Evolutionary conservation across 2,113 vertebrate species (phyloP).

Genomic region (Panurus biarmicus): DNA sequence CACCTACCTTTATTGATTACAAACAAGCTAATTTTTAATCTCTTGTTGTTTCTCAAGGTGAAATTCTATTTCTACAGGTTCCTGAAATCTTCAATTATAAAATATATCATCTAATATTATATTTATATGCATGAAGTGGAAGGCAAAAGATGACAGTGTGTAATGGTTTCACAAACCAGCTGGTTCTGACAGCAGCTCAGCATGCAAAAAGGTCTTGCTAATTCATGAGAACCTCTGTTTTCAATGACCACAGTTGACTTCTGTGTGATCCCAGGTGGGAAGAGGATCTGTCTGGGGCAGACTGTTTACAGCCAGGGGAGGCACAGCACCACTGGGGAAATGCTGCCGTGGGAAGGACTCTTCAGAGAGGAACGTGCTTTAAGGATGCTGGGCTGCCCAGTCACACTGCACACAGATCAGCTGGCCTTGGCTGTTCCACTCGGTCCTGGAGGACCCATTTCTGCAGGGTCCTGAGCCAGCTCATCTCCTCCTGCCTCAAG

Average conservation of each 20-base stretch:
- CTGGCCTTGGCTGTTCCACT: neutral
- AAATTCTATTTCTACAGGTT: neutral
- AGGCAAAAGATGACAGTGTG: neutral
- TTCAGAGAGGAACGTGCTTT: neutral
- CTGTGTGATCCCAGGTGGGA: neutral
- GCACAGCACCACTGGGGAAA: neutral
- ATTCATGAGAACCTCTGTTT: neutral
- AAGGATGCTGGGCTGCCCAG: neutral
- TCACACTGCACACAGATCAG: neutral
- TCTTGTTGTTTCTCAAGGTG: slow-evolving; percentile 31
- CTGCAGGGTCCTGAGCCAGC: neutral
- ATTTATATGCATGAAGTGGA: neutral
- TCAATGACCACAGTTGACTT: neutral
- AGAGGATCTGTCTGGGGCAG: neutral
- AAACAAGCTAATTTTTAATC: slow-evolving; percentile 16
- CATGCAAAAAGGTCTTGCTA: neutral
- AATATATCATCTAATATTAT: neutral
- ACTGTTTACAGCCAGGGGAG: neutral
- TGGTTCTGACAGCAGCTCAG: neutral
- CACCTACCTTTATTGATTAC: slow-evolving; percentile 14
- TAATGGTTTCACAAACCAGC: neutral
- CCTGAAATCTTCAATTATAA: neutral
- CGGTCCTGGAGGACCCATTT: neutral
- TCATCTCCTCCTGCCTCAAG: neutral
- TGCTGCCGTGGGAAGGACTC: neutral